Base-by-base conservation (phyloP, 2,888 invertebrate genomes). In the Drosophila anomalata region DNA sequence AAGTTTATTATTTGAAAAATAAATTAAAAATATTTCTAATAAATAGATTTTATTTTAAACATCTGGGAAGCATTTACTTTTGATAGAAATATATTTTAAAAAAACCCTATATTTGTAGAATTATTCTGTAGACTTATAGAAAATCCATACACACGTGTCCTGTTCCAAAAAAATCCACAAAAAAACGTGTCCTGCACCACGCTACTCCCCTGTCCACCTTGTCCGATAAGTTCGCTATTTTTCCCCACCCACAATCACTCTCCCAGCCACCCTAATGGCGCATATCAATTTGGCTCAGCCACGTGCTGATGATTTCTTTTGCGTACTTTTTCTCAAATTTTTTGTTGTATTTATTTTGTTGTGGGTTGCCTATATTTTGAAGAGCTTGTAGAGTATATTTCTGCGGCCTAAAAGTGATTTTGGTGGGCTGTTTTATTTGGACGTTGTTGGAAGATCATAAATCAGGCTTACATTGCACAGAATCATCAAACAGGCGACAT, bases 381-480 rank as follows among this genome's bases (percentile, higher is more conserved):
- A 75, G 67, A 68, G 58, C 51, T 52, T 75, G 73, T 57, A 75
- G 72, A 60, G 53, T 39, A 55, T 70, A 62, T 62, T 75, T 67
- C 54, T 70, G 75, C 63, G 78, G 74, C 76, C 63, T 57, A 51
- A 33, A 72, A 69, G 66, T 75, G 66, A 76, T 79, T 62, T 62
- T 61, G 29, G 47, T 61, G 47, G 47, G 47, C 17, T 20, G 50
- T 77, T 78, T 82, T 78, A 58, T 9, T 20, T 42, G 17, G 20
- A 42, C 9, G 41, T 41, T 22, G 36, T 29, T 33, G 48, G 52
- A 60, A 76, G 78, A 81, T 82, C 88, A 90, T 90, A 90, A 87
- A 90, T 90, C 89, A 89, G 79, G 88, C 89, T 90, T 89, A 90
- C 78, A 86, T 89, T 88, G 87, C 83, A 79, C 75, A 88, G 88